Base-by-base conservation (phyloP, 2,113 vertebrate species). In the Rhineura floridana region DNA sequence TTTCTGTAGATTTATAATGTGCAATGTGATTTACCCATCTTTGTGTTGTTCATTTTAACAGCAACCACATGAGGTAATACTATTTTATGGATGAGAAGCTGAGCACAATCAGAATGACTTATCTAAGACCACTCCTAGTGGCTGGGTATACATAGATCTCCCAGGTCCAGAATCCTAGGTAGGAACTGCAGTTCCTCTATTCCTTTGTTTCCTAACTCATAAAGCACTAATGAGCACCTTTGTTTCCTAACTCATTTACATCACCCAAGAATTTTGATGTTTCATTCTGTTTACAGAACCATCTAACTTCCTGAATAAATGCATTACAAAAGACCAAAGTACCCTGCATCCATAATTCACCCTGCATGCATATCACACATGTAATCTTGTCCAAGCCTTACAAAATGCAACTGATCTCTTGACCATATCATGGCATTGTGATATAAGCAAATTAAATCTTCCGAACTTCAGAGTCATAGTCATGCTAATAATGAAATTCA, bases 111-210 rank as follows among this genome's bases (percentile, higher is more conserved):
- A 8, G 46, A 10, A 19, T 76, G 73, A n/a, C 12, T 69, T 25
- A 5, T 6, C 73, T 44, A 46, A 46, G 23, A 42, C 42, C 73
- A 46, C 25, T 46, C 9, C 46, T 46, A 76, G 36, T 76, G 23
- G 42, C 21, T 76, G 73, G 67, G 67, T 70, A 36, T 3, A 17
- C n/a, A 9, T 70, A 70, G 11, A 25, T 28, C 75, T 48, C 42
- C 25, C 42, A 46, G 75, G 23, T 46, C 25, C 73, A 76, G 39
- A 3, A 80, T 90, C 28, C 80, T 62, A 50, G 55, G 46, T n/a
- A 85, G 0, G 0, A 1, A 86, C 52, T 33, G 4, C 78, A 39
- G 2, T 62, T 39, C 59, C 82, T 42, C 77, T 17, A 21, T 3
- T 15, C 63, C 80, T 86, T 36, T 1, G 63, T 89, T 17, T 62